Percentiles rank a stretch among this genome's conserved stretches.
Conservation (phyloP, 2,888 invertebrate species). For the Mycalesis mineus region DNA sequence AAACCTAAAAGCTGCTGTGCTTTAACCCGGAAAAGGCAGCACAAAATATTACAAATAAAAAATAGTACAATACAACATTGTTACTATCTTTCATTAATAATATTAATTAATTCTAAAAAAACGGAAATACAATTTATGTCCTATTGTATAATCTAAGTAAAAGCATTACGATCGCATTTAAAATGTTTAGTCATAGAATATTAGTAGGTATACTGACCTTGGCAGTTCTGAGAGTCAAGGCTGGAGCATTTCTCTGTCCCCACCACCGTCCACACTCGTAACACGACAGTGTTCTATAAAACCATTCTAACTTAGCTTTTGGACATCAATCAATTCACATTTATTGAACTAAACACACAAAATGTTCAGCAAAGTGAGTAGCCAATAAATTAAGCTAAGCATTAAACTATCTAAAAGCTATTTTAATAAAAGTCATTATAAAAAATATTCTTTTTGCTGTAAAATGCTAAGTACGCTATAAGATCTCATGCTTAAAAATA, state of each 20-base stretch:
- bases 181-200: constrained; percentile 37
- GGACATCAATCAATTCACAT: constrained; percentile 56
- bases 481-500: no score
- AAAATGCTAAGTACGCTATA: no score
- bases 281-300: constrained; percentile 51
- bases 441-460: no score
- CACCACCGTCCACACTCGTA: constrained; percentile 36
- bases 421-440: no score
- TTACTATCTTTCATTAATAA: no score
- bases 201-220: constrained; percentile 45
- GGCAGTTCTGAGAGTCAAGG: constrained; percentile 49
- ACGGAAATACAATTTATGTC: not conserved
- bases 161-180: constrained; percentile 11
- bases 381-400: not conserved
- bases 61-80: no score
- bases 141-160: not conserved
- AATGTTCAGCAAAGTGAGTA: constrained; percentile 64
- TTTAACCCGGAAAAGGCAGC: no score
- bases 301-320: constrained; percentile 47
- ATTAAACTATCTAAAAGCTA: no score
- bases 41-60: no score
- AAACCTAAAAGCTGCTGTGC: no score
- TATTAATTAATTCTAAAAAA: not conserved
- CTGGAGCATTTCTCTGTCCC: constrained; percentile 37
- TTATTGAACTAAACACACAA: constrained; percentile 50